These are phyloP conservation scores for Prunella fulvescens DNA, from an alignment of 2,113 vertebrate species.

Conservation along the genomic window DNA sequence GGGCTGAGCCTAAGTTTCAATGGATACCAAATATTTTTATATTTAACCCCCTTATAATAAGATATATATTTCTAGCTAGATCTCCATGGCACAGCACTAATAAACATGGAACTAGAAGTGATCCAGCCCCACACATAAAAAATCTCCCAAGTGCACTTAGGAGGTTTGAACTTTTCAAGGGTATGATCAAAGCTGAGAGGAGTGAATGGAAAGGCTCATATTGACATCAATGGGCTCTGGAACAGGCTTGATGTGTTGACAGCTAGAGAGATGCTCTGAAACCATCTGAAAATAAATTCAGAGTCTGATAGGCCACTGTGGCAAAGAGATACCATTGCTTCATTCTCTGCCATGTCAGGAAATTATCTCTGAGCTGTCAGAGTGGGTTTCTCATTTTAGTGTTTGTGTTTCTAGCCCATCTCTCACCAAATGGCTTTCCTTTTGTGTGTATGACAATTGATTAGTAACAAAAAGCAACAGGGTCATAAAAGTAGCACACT, in stretches of 20 bases:
- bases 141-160: not conserved
- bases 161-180: not conserved
- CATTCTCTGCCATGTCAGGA: conserved; percentile 27
- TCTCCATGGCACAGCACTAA: not conserved
- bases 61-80: not conserved
- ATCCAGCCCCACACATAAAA: not conserved
- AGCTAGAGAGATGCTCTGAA: conserved; percentile 31
- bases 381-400: not conserved
- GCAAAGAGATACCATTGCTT: conserved; percentile 27
- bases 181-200: not conserved
- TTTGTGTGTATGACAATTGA: conserved; percentile 42
- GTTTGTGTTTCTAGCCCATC: conserved; percentile 27
- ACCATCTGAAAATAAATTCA: conserved; percentile 44
- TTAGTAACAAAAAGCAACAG: conserved; percentile 29
- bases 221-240: conserved; percentile 3
- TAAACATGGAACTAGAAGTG: not conserved
- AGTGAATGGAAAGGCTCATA: not conserved
- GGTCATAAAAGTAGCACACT: conserved; percentile 13
- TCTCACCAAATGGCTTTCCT: conserved; percentile 41
- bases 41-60: not conserved
- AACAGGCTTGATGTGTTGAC: conserved; percentile 19
- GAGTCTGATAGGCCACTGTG: conserved; percentile 5
- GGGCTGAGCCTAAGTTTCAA: not conserved
- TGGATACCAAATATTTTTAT: conserved; percentile 55
- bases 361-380: conserved; percentile 47